Evolutionary conservation across 2,888 invertebrate species (phyloP), one percentile per base, ranked within the genome.

Genomic region (Sceliomorpha sp.): DNA sequence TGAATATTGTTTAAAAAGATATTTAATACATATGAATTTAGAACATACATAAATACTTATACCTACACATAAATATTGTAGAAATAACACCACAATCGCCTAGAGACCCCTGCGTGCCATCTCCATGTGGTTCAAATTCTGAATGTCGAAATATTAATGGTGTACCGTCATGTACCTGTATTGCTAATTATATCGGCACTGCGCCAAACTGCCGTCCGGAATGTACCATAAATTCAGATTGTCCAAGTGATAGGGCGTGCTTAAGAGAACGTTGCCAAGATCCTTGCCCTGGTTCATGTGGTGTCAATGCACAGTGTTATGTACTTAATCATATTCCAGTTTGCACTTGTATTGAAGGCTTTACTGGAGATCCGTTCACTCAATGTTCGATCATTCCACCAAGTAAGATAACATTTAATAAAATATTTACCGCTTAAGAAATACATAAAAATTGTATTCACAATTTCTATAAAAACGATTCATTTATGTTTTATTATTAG

Each of bases 281-380:
- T 89, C 96, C 97, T 29, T 97, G 97, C 80, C 93, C 94, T 8
- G 94, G 95, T 73, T 95, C 95, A 0, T 96, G 96, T 84, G 96
- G 96, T n/a, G 90, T 94, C 45, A 92, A 94, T 76, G 96, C 96
- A 1, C 92, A 94, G 74, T 97, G 97, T 81, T 92, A 92, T 40
- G 94, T 94, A 0, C 93, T 93, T 83, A 95, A 96, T 85, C 96
- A 96, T 86, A 95, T 94, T 80, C 96, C 96, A 1, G 95, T 96
- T 70, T 97, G 97, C 82, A 94, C 94, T 1, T 97, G 97, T 78
- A 94, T 95, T 36, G 90, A 92, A 32, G 94, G 94, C n/a, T 94
- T 93, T 89, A 94, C 94, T 29, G 97, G 97, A 37, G 95, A 96
- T 92, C 96, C 96, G 48, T 96, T 96, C 84, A 92, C 92, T 1